Percentiles rank a stretch among this genome's conserved stretches.
Conservation (phyloP, 2,888 invertebrate genomes). For the Nymphalis polychloros region DNA sequence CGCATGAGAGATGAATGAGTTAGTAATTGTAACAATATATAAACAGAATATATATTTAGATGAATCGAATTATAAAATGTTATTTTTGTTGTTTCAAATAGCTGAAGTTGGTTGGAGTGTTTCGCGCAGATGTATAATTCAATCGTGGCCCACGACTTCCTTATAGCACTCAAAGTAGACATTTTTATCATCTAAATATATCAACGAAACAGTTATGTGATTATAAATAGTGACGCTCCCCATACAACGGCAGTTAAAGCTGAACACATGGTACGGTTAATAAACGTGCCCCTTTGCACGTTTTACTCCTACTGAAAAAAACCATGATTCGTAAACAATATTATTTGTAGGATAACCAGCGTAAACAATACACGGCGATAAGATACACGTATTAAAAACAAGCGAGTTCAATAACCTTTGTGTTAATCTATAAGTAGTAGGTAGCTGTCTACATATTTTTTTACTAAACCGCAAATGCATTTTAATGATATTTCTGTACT, state of each 20-base stretch:
- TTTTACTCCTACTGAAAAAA: conserved; percentile 25
- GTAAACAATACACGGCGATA: not conserved
- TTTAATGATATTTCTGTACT: too few species aligned
- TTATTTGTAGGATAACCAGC: conserved; percentile 28
- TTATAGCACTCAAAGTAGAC: conserved; percentile 1
- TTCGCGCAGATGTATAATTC: not conserved
- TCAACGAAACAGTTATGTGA: conserved; percentile 19
- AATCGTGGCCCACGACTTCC: not conserved
- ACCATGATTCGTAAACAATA: conserved; percentile 23
- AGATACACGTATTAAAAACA: not conserved
- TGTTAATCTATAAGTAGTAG: not conserved
- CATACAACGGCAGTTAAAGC: conserved; percentile 17
- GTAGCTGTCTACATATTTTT: too few species aligned
- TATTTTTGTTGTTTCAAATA: not conserved
- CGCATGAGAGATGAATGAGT: not conserved
- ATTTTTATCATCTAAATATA: conserved; percentile 16
- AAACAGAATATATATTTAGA: not conserved
- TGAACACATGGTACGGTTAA: conserved; percentile 18
- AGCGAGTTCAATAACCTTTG: not conserved
- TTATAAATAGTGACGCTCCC: conserved; percentile 32
- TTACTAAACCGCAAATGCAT: too few species aligned
- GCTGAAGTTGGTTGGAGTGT: not conserved
- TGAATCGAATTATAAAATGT: not conserved
- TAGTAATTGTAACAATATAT: not conserved
- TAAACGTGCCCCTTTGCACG: conserved; percentile 22